Conservation (phyloP, 2,113 vertebrate species). For the Brachyhypopomus gauderio region DNA sequence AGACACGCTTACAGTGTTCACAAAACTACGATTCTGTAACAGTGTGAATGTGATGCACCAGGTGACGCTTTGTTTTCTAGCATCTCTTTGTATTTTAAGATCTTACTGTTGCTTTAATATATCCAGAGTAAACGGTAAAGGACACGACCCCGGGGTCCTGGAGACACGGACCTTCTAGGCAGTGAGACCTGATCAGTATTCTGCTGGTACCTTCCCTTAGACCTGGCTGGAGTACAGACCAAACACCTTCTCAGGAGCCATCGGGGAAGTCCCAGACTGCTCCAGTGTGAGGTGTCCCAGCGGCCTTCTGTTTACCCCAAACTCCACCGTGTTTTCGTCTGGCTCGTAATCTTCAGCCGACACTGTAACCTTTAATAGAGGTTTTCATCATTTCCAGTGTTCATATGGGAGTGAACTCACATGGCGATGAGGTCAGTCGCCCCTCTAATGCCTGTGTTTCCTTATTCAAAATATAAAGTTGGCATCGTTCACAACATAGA, state of each 20-base stretch:
- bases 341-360: no score
- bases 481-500: no score
- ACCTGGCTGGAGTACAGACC: constrained; percentile 3
- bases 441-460: no score
- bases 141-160: not conserved
- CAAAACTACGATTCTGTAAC: not conserved
- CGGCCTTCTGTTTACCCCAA: not conserved
- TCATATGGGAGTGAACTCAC: no score
- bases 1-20: not conserved
- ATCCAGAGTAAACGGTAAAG: constrained; percentile 7
- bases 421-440: no score
- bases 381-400: no score
- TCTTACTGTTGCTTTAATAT: not conserved
- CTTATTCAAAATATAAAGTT: no score
- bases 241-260: constrained; percentile 24
- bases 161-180: constrained; percentile 12
- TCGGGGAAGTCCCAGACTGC: constrained; percentile 31
- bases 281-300: not conserved
- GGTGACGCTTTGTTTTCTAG: constrained; percentile 3
- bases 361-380: no score
- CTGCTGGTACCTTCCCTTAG: not conserved
- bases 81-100: not conserved
- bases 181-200: constrained; percentile 3
- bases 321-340: not conserved
- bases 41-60: not conserved